Evolutionary conservation across 2,113 vertebrate genomes (phyloP), one percentile per base, ranked within the genome.

Genomic region (Mastomys natalensis): DNA sequence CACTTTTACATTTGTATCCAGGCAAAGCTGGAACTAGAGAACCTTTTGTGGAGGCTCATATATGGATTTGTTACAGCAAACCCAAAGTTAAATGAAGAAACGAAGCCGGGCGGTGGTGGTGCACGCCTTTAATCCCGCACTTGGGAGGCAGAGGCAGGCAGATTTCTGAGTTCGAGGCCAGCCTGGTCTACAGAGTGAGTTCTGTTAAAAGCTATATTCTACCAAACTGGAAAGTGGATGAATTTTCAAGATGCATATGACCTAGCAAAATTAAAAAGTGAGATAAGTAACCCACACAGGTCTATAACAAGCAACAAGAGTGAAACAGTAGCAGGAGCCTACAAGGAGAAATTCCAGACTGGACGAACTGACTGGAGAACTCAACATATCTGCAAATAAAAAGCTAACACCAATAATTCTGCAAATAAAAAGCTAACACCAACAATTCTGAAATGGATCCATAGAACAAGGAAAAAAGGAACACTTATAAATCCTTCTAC

Each of bases 11-110:
- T 29, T 37, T 22, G 70, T 60, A 81, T 81, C 31, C 74, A 94
- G 64, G 60, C 45, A 74, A 89, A 89, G 19, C 17, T 58, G 8
- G 60, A 86, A 68, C 37, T n/a, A 45, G 68, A 76, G 84, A 77
- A 48, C 55, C 40, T 74, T 8, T 64, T n/a, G 62, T 16, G 8
- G 55, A 94, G 48, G 53, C 37, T 94, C 89, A 68, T 37, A 8
- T 70, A 55, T 51, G 7, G 89, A 68, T 58, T 58, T 37, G 85
- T 86, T 70, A 90, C n/a, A 91, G 60, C 64, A 58, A 95, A 89
- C 7, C 16, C 45, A 80, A 89, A 89, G 19, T 68, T 89, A 92
- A 91, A 86, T 73, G 70, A 34, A 92, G 53, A 89, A 80, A 64
- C n/a, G n/a, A n/a, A n/a, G n/a, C n/a, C n/a, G n/a, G n/a, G n/a